These are phyloP conservation scores for Thunnus thynnus DNA, from an alignment of 2,113 vertebrate genomes.

Conservation along the genomic window DNA sequence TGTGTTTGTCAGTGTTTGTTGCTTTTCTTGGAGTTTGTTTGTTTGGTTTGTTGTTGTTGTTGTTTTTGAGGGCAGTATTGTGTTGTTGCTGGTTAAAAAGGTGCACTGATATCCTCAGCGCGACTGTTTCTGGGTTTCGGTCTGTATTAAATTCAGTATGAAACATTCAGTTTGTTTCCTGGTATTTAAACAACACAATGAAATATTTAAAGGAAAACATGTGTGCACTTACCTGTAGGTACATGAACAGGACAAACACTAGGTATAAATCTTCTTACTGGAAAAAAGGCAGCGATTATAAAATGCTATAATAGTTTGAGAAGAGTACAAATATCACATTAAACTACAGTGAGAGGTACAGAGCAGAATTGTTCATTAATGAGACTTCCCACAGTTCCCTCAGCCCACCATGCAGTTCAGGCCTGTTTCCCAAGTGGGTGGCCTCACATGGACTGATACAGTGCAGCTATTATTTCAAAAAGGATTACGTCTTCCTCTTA, in stretches of 20 bases:
- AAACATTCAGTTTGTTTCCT: conserved; percentile 33
- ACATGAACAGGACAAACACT: not conserved
- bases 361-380: conserved; percentile 55
- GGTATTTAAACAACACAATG: not conserved
- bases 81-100: conserved; percentile 9
- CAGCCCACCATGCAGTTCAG: conserved; percentile 59
- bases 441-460: conserved; percentile 66
- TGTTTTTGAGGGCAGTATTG: not conserved
- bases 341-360: conserved; percentile 31
- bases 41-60: not conserved
- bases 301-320: conserved; percentile 46
- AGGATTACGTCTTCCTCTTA: conserved; percentile 68
- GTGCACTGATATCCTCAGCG: conserved; percentile 24
- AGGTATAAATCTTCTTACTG: conserved; percentile 8
- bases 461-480: conserved; percentile 75
- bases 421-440: conserved; percentile 69
- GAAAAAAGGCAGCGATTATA: conserved; percentile 25
- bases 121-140: conserved; percentile 31
- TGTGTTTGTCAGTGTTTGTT: conserved; percentile 7
- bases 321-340: conserved; percentile 12
- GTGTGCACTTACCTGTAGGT: not conserved
- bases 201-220: not conserved
- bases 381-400: conserved; percentile 65
- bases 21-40: conserved; percentile 1
- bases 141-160: conserved; percentile 65